Conservation (phyloP, 2,888 invertebrate species). For the Thysanoteuthis rhombus region DNA sequence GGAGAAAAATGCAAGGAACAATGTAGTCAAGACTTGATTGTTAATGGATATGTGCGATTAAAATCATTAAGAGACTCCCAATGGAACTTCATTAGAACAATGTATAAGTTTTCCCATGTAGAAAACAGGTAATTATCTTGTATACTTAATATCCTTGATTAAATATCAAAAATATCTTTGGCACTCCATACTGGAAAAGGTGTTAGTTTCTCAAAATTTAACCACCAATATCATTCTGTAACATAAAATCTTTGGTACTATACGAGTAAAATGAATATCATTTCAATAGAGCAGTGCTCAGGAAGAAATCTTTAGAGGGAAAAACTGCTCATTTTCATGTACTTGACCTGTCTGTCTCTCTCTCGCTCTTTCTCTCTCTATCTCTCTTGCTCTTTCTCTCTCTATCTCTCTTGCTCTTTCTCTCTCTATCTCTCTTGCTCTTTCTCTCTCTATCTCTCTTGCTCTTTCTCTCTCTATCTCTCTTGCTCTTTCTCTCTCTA, state of each 20-base stretch:
- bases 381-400: too few species aligned
- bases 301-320: too few species aligned
- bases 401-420: too few species aligned
- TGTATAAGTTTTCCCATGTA: not conserved
- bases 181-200: not conserved
- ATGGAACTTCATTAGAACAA: slow-evolving; percentile 12
- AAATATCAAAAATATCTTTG: not conserved
- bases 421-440: too few species aligned
- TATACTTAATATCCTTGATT: not conserved
- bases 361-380: too few species aligned
- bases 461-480: too few species aligned
- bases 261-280: too few species aligned
- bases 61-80: not conserved
- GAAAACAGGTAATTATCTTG: not conserved
- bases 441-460: too few species aligned
- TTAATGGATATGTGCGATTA: not conserved
- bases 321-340: too few species aligned
- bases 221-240: not conserved
- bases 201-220: not conserved
- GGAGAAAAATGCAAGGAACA: not conserved
- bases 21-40: not conserved
- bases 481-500: too few species aligned
- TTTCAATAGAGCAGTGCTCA: too few species aligned
- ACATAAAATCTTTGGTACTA: not conserved
- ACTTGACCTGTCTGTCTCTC: too few species aligned